Evolutionary conservation across 2,113 vertebrate genomes (phyloP).

Genomic region (Zonotrichia leucophrys): DNA sequence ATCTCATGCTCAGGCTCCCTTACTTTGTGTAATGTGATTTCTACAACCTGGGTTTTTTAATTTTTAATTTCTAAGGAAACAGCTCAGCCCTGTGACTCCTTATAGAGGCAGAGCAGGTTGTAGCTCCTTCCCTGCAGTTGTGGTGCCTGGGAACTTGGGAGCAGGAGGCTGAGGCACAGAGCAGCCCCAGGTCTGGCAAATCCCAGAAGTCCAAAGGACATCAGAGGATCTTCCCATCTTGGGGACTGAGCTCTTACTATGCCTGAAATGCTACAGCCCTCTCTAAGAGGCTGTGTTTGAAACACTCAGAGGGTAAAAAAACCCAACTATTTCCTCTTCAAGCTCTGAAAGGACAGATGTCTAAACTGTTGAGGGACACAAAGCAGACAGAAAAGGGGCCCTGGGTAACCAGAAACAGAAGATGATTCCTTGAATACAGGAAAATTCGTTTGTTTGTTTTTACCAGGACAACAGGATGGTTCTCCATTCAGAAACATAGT

Average conservation of each 20-base stretch:
- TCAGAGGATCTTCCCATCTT: background rate
- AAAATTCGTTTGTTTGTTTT: background rate
- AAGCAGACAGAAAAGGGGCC: background rate
- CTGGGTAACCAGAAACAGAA: background rate
- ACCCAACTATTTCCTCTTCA: background rate
- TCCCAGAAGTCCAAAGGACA: background rate
- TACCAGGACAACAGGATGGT: background rate
- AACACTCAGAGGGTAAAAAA: background rate
- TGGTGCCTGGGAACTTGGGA: background rate
- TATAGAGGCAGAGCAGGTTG: background rate
- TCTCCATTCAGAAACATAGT: background rate
- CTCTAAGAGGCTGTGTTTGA: background rate
- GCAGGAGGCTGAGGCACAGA: background rate
- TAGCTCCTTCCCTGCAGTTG: accelerated
- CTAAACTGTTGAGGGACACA: background rate
- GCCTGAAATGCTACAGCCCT: background rate
- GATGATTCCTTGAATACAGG: background rate
- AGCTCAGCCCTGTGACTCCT: background rate
- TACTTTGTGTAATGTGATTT: background rate
- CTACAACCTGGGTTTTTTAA: background rate
- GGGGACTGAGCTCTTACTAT: background rate
- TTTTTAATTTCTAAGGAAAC: background rate
- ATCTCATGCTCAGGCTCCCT: background rate
- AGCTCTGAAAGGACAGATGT: background rate
- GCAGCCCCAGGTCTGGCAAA: background rate